phyloP scores from a whole-genome alignment of 2,797 vertebrate species.

The Scomberomorus guttatus region DNA sequence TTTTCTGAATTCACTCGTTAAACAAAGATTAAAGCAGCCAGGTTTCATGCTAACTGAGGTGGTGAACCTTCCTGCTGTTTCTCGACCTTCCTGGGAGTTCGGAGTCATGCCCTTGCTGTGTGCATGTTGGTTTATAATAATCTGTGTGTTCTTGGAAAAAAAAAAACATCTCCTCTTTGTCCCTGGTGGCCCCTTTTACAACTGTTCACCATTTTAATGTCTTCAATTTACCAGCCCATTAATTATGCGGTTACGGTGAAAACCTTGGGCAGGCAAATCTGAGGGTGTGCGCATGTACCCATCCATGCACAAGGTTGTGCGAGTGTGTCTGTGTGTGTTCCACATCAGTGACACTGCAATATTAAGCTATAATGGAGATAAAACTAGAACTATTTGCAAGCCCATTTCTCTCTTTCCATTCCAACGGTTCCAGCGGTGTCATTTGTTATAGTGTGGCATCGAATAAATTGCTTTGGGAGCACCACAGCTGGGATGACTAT shows the following conservation, averaged over 20 bases:
- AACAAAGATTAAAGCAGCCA: conserved; percentile 18
- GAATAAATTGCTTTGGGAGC: conserved; percentile 80
- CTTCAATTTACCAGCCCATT: conserved; percentile 82
- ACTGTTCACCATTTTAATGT: conserved; percentile 72
- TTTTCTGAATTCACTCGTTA: conserved; percentile 7
- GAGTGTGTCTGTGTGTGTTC: conserved; percentile 68
- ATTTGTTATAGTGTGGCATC: conserved; percentile 74
- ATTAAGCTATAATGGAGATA: conserved; percentile 81
- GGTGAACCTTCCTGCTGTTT: conserved; percentile 32
- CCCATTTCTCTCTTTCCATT: conserved; percentile 78
- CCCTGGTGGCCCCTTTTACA: conserved; percentile 63
- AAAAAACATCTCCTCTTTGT: conserved; percentile 42
- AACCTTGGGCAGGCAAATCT: conserved; percentile 61
- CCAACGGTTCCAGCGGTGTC: conserved; percentile 66
- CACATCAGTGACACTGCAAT: conserved; percentile 74
- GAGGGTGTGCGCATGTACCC: conserved; percentile 31
- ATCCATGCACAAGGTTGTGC: conserved; percentile 35
- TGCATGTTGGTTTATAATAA: conserved; percentile 64
- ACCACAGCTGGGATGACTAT: conserved; percentile 71
- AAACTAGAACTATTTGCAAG: conserved; percentile 77
- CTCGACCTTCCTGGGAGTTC: conserved; percentile 14
- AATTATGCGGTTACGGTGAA: conserved; percentile 74
- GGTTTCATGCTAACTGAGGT: conserved; percentile 34
- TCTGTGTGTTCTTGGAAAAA: conserved; percentile 55
- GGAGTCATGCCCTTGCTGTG: conserved; percentile 5